Evolutionary conservation across 2,113 vertebrate genomes (phyloP), one percentile per base, ranked within the genome.

Genomic region (Heterocephalus glaber): DNA sequence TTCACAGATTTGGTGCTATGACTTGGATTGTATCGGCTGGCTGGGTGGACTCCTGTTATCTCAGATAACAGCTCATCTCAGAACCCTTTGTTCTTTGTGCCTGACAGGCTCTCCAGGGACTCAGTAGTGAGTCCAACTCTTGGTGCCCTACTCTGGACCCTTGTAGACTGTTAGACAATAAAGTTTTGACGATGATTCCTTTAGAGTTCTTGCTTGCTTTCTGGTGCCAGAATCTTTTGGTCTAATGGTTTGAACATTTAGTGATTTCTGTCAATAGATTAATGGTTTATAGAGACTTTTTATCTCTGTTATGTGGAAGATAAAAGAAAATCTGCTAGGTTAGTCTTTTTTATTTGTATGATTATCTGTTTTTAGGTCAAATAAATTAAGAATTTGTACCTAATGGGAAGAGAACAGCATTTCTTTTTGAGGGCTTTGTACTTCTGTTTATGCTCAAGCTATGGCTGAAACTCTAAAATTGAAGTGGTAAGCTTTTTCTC

Each of bases 301-400:
- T 86, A 33, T 13, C 41, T 92, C 49, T 94, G 6, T 92, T 74
- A 41, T 47, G 66, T 68, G 82, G 88, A 88, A 60, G 65, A 66
- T 13, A 79, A 77, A 20, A 68, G n/a, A 61, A 68, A 65, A 68
- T 60, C 49, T 80, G 16, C 7, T 38, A 83, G 44, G 24, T 47
- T 47, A 38, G 20, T 20, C 68, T 30, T 58, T 90, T 94, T 52
- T 61, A 44, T 92, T 81, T 85, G 52, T 85, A 22, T 80, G 28
- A 72, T 47, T 65, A 6, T 72, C 12, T 95, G 77, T 82, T 95
- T 58, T 87, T 86, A 63, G 70, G 17, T 90, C 44, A 90, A 84
- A 83, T 97, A 58, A 87, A 7, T 92, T 86, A 86, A 89, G 35
- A 68, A 52, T 84, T 84, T 96, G 22, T 87, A 80, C 10, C 6